Percentiles rank a stretch among this genome's conserved stretches.
These are phyloP conservation scores for Bothrops jararaca DNA, from an alignment of 2,113 vertebrate genomes.

Conservation along the genomic window DNA sequence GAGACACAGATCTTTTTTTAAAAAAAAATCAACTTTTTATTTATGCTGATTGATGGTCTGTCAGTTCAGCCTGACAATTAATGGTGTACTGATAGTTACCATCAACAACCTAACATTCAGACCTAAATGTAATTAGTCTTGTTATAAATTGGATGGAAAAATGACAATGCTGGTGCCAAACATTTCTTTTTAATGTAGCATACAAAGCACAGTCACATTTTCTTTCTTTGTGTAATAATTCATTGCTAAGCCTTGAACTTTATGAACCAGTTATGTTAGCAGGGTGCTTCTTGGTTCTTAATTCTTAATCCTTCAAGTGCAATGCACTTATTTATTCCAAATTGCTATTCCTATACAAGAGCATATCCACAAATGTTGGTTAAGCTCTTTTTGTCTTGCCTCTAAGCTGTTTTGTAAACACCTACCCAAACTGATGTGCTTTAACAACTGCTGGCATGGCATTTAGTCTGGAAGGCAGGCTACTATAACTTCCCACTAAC, in stretches of 20 bases:
- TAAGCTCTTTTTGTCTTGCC: background rate
- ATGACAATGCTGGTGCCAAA: conserved; percentile 55
- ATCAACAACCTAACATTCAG: conserved; percentile 48
- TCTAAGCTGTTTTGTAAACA: background rate
- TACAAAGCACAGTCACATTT: conserved; percentile 47
- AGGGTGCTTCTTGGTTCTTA: background rate
- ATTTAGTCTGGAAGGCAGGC: background rate
- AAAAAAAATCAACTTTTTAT: conserved; percentile 12
- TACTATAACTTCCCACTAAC: background rate
- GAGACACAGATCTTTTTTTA: background rate
- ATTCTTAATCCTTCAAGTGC: background rate
- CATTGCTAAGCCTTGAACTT: conserved; percentile 24
- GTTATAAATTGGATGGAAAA: conserved; percentile 54
- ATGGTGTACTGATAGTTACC: conserved; percentile 35
- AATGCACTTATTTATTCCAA: background rate
- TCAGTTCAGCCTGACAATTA: conserved; percentile 52
- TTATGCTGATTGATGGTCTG: conserved; percentile 21
- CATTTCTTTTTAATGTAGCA: conserved; percentile 38
- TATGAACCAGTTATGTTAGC: background rate
- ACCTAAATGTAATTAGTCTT: conserved; percentile 68
- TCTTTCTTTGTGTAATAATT: conserved; percentile 58
- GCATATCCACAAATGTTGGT: background rate
- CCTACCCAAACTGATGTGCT: background rate
- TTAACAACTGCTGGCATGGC: background rate
- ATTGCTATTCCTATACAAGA: background rate